A percentile compares a stretch with the other conserved stretches of the same genome.
Conservation (phyloP, 1,140 invertebrate species). For the Charaxes varanes region DNA sequence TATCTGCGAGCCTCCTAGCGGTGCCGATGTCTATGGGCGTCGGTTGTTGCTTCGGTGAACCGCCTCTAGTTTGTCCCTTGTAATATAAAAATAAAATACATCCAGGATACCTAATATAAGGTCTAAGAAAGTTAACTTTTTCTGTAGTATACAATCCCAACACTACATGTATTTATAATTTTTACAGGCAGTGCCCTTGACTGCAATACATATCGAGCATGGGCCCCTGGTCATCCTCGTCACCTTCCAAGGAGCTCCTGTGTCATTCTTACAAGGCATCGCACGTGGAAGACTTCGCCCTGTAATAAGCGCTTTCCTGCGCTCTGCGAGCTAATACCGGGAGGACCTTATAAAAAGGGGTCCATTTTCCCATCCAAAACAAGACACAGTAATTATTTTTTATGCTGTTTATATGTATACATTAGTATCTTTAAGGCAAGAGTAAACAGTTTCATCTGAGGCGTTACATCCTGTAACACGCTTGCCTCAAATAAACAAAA, state of each 20-base stretch:
- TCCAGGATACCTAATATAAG: not conserved
- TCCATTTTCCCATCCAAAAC: slow-evolving; percentile 31
- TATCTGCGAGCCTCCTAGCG: too few relatives aligned
- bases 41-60: too few relatives aligned
- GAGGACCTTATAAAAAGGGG: slow-evolving; percentile 47
- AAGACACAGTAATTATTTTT: slow-evolving; percentile 15
- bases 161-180: not conserved
- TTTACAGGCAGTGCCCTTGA: slow-evolving; percentile 67
- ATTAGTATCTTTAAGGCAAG: too few relatives aligned
- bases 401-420: too few relatives aligned
- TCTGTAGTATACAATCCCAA: not conserved
- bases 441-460: too few relatives aligned
- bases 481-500: too few relatives aligned
- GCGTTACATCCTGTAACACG: too few relatives aligned
- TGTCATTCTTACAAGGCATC: slow-evolving; percentile 68
- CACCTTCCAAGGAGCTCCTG: slow-evolving; percentile 75
- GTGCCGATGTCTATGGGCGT: too few relatives aligned
- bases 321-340: slow-evolving; percentile 77
- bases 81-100: not conserved
- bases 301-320: slow-evolving; percentile 72
- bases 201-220: slow-evolving; percentile 78
- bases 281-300: slow-evolving; percentile 74
- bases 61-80: too few relatives aligned
- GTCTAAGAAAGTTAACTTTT: too few relatives aligned
- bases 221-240: slow-evolving; percentile 78